These are phyloP conservation scores for Diabrotica virgifera DNA, from an alignment of 1,140 invertebrate genomes.

Conservation along the genomic window DNA sequence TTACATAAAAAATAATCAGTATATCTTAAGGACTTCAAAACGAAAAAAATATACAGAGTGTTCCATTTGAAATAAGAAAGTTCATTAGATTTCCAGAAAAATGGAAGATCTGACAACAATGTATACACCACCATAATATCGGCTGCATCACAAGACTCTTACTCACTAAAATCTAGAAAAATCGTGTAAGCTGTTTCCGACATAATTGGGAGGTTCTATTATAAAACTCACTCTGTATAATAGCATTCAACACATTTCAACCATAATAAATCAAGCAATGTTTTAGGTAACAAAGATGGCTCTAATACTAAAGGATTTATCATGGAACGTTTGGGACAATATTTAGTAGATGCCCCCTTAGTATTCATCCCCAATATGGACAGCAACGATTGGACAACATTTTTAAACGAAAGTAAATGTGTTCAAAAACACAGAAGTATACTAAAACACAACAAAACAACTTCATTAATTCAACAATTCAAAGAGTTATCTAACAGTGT, in stretches of 20 bases:
- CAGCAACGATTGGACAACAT: conserved; percentile 74
- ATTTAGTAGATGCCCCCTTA: conserved; percentile 68
- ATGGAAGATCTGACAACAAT: too few relatives aligned
- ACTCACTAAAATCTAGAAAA: too few relatives aligned
- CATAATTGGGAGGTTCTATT: too few relatives aligned
- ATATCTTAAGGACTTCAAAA: too few relatives aligned
- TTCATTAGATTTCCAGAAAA: too few relatives aligned
- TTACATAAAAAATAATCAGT: too few relatives aligned
- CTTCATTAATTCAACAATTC: conserved; percentile 81
- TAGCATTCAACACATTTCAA: neutral
- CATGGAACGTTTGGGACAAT: conserved; percentile 87
- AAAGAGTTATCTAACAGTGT: conserved; percentile 67
- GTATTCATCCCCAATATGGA: conserved; percentile 61
- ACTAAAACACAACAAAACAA: conserved; percentile 70
- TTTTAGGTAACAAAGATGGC: conserved; percentile 17
- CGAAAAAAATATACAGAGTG: too few relatives aligned
- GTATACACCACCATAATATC: too few relatives aligned
- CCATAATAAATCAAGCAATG: neutral
- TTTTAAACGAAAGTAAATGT: conserved; percentile 70
- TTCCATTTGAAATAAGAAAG: too few relatives aligned
- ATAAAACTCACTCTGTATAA: too few relatives aligned
- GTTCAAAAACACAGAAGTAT: conserved; percentile 67
- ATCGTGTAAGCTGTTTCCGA: too few relatives aligned
- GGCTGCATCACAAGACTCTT: too few relatives aligned
- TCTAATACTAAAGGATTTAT: conserved; percentile 65